Conservation (phyloP, 30 jellyfish, hydroid and myxozoan genomes). For the Cassiopea xamachana region DNA sequence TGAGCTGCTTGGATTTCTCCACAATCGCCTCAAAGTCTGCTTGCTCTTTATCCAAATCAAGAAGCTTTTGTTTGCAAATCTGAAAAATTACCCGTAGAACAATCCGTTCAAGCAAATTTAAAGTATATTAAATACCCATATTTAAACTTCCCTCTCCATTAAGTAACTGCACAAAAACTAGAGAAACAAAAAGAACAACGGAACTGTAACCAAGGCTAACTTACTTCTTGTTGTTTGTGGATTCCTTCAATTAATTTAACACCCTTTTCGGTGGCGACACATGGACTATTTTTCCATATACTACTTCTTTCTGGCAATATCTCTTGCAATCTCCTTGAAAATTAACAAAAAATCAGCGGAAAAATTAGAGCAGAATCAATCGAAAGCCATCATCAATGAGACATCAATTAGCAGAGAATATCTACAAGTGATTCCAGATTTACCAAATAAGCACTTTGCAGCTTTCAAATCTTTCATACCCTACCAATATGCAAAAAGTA, state of each 20-base stretch:
- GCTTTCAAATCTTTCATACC: too few species aligned
- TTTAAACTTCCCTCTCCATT: too few species aligned
- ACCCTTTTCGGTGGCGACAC: slow-evolving; percentile 65
- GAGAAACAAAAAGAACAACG: not conserved
- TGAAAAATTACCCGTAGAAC: too few species aligned
- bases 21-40: slow-evolving; percentile 73
- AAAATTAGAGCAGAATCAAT: too few species aligned
- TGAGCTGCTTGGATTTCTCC: slow-evolving; percentile 72
- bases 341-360: not conserved
- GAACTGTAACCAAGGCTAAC: not conserved
- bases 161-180: too few species aligned
- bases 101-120: too few species aligned
- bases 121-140: too few species aligned
- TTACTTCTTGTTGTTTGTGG: slow-evolving; percentile 82
- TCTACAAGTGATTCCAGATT: too few species aligned
- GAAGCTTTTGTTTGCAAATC: slow-evolving; percentile 82
- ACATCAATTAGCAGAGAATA: too few species aligned
- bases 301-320: slow-evolving; percentile 84
- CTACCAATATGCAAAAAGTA: too few species aligned
- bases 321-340: slow-evolving; percentile 83
- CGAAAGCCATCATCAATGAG: too few species aligned
- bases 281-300: slow-evolving; percentile 57
- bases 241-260: slow-evolving; percentile 67
- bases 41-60: slow-evolving; percentile 81
- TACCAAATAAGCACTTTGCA: too few species aligned